A percentile compares a stretch with the other conserved stretches of the same genome.
Evolutionary conservation across 2,888 invertebrate genomes (phyloP).

Genomic region (Netelia virgata): DNA sequence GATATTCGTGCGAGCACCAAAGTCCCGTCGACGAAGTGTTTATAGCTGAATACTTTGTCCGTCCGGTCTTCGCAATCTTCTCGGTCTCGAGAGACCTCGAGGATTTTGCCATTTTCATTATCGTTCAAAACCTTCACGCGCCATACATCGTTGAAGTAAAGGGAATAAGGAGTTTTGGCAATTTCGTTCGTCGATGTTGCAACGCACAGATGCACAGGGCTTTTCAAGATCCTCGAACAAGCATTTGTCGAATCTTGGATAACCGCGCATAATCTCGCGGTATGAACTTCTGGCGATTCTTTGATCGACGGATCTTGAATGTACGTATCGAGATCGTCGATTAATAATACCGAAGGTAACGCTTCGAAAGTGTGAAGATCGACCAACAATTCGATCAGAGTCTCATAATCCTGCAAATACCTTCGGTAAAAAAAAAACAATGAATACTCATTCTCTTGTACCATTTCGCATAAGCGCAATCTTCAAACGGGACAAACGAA

Average conservation of each 20-base stretch:
- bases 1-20: constrained; percentile 73
- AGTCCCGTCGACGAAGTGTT: constrained; percentile 74
- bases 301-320: constrained; percentile 59
- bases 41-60: constrained; percentile 69
- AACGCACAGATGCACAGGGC: constrained; percentile 67
- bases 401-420: constrained; percentile 79
- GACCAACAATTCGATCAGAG: constrained; percentile 75
- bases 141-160: constrained; percentile 73
- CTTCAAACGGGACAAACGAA: neutral
- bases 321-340: constrained; percentile 80
- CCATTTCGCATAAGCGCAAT: neutral
- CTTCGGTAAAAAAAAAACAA: constrained; percentile 69
- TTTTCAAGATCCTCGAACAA: constrained; percentile 75
- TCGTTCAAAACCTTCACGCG: constrained; percentile 48
- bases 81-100: constrained; percentile 28
- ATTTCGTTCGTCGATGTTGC: constrained; percentile 49
- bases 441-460: constrained; percentile 3
- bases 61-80: constrained; percentile 6
- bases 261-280: constrained; percentile 76
- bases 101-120: constrained; percentile 30
- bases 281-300: constrained; percentile 70
- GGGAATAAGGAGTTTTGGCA: constrained; percentile 46
- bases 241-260: constrained; percentile 77
- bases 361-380: constrained; percentile 77
- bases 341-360: constrained; percentile 77